Percentiles rank a stretch among this genome's conserved stretches.
Conservation (phyloP, 2,113 vertebrate species). For the Procavia capensis region DNA sequence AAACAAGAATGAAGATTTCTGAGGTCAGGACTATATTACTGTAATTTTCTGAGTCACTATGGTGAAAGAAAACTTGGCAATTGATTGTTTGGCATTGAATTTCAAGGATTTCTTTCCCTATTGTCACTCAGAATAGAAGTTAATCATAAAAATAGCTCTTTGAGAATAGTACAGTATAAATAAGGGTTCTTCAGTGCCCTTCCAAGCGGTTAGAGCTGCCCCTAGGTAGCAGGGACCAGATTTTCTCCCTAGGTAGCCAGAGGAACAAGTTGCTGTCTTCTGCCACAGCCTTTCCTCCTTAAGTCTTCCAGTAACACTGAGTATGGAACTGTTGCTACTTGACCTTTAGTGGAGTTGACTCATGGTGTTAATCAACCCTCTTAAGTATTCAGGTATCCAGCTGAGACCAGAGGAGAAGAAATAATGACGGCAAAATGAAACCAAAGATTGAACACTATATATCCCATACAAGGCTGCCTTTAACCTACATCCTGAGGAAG, state of each 20-base stretch:
- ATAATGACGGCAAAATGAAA: not conserved
- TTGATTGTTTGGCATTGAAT: conserved; percentile 38
- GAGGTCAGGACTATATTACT: not conserved
- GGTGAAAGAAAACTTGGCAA: conserved; percentile 38
- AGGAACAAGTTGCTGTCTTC: not conserved
- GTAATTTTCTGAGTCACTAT: conserved; percentile 32
- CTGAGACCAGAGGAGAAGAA: not conserved
- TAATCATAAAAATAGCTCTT: conserved; percentile 55
- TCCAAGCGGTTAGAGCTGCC: conserved; percentile 11
- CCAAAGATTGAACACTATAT: not conserved
- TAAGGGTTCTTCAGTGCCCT: not conserved
- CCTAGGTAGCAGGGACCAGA: not conserved
- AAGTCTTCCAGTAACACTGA: not conserved
- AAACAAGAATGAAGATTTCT: conserved; percentile 52
- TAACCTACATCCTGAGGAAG: conserved; percentile 19
- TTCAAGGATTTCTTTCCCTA: conserved; percentile 62
- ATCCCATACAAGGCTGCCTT: not conserved
- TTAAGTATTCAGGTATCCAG: not conserved
- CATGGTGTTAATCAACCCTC: not conserved
- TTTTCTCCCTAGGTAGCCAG: not conserved
- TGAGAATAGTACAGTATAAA: conserved; percentile 36
- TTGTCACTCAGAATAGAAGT: conserved; percentile 50
- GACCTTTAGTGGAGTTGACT: not conserved
- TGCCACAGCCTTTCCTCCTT: not conserved
- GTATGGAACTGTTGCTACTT: not conserved